Base-by-base conservation (phyloP, 1,140 invertebrate genomes). In the Episyrphus balteatus region DNA sequence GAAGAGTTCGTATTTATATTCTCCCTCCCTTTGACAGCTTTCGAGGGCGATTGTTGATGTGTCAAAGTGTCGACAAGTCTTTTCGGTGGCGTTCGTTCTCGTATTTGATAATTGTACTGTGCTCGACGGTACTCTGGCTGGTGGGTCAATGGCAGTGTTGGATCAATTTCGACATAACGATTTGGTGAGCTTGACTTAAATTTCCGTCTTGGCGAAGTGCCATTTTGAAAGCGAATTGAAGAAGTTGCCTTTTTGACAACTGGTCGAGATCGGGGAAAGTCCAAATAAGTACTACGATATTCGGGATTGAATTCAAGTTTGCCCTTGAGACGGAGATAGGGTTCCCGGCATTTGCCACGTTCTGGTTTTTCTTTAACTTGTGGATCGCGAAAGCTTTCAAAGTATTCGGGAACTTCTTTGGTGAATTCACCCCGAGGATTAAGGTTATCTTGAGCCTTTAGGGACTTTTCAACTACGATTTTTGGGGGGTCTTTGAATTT, bases 301-400 rank as follows among this genome's bases (percentile, higher is more conserved):
- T 67, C 64, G 2, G 64, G 64, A 55, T 64, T 66, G 48, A 67
- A 67, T 54, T 67, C 64, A 42, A 67, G 62, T 50, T 65, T 67
- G 34, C 64, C 64, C 15, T 61, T 56, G 10, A 67, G 54, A 0
- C 59, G 59, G 2, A 67, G 45, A 5, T 58, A 63, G 3, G 64
- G 63, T 30, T 64, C 60, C 0, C 64, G 53, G 11, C 61, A 55
- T 47, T 66, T 67, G 5, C 64, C 61, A 13, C 61, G 55, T 50
- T 66, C 63, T 21, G 64, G 64, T 55, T 66, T 59, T 34, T 62
- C 55, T 48, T 54, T 66, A 43, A 67, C 55, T 17, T 67, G 58
- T 9, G 63, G 62, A 51, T 67, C 64, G 42, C 59, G 62, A 57
- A 65, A 67, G 55, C 64, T 67, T 55, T 67, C 64, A 46, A 57